Base-by-base conservation (phyloP, 2,888 invertebrate species). In the Clanis bilineata region DNA sequence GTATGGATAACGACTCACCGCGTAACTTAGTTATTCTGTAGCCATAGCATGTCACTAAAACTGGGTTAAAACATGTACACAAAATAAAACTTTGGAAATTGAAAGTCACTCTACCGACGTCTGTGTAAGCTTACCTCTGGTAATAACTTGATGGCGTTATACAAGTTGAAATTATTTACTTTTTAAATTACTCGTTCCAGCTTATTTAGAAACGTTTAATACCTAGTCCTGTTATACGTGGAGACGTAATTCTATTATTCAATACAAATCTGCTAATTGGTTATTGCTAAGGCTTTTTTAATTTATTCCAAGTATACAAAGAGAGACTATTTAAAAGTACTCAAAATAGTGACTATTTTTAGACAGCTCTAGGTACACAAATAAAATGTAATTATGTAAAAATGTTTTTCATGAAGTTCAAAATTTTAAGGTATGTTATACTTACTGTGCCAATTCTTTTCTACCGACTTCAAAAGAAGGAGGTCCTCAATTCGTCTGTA, bases 61-160 rank as follows among this genome's bases (percentile, higher is more conserved):
- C 32, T 51, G 44, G 39, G 36, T 55, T 23, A 36, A 43, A 55
- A 41, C 39, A 21, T 25, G 21, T 28, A 41, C 80, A 75, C 77
- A 76, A 78, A 77, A 78, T 74, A 76, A 79, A 80, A 82, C 79
- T 75, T 77, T 79, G 74, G 71, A 76, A 81, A 82, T 78, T 79
- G 73, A 80, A 80, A 82, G 74, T 79, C 77, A 77, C 76, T 79
- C 65, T 65, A 60, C 62, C 60, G 69, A 69, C 64, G 69, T 68
- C 59, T 63, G 15, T 28, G 36, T 67, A 64, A 58, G 59, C 59
- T 64, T 54, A 64, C 65, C 66, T 62, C 64, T 62, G 62, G 58
- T 61, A 66, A 47, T 43, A 21, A 22, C 28, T 28, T 10, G 3
- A 18, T 51, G 51, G 28, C 10, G 6, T 47, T 32, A 10, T 18